A percentile compares a stretch with the other conserved stretches of the same genome.
phyloP scores from a whole-genome alignment of 2,888 invertebrate species.

The Eudasyphora cyanicolor region DNA sequence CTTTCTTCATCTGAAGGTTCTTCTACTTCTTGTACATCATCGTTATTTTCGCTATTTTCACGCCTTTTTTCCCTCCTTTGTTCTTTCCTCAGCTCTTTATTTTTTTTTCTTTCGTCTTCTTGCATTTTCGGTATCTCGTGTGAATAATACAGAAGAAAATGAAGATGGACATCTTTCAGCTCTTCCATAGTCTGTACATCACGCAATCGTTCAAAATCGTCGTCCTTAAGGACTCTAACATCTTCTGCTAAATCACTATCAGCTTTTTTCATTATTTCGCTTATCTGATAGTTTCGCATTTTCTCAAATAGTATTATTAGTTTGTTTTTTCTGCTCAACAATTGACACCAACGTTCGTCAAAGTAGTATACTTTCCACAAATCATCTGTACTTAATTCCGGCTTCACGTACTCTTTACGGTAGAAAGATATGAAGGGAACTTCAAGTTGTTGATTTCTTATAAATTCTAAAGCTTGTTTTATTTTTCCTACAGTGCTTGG shows the following conservation, averaged over 20 bases:
- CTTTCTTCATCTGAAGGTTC: constrained; percentile 86
- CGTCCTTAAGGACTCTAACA: constrained; percentile 90
- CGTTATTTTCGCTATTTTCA: constrained; percentile 68
- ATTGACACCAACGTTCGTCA: constrained; percentile 97
- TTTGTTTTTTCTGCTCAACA: constrained; percentile 91
- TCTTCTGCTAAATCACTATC: constrained; percentile 92
- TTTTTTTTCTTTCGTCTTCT: constrained; percentile 85
- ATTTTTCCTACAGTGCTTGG: constrained; percentile 91
- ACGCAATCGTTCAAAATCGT: constrained; percentile 90
- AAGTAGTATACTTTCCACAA: constrained; percentile 98
- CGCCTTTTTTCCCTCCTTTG: constrained; percentile 76
- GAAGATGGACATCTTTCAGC: constrained; percentile 94
- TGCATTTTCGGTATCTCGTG: constrained; percentile 92
- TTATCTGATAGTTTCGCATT: constrained; percentile 95
- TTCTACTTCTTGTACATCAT: constrained; percentile 79
- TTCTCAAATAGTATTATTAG: constrained; percentile 91
- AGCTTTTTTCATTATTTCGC: constrained; percentile 89
- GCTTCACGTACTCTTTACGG: constrained; percentile 97
- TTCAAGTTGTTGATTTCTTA: constrained; percentile 96
- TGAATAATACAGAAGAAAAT: constrained; percentile 95
- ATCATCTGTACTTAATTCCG: constrained; percentile 96
- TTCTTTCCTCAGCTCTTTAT: constrained; percentile 84
- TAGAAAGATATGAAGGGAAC: constrained; percentile 99
- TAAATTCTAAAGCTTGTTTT: constrained; percentile 95
- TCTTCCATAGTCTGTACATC: constrained; percentile 93